Base-by-base conservation (phyloP, 2,113 vertebrate species). In the Xenopus borealis region DNA sequence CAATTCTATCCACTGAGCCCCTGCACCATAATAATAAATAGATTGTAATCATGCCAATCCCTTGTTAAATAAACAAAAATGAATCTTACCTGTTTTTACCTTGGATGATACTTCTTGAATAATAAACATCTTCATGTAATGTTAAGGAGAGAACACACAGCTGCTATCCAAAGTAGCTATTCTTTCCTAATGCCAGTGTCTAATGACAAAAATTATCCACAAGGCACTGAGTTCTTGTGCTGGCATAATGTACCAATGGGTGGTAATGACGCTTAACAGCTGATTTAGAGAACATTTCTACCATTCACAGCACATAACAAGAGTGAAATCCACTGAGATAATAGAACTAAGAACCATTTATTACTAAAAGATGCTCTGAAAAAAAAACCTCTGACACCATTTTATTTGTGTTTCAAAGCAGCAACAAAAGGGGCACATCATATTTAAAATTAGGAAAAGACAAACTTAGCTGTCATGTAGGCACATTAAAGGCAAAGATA, bases 301-400 rank as follows among this genome's bases (percentile, higher is more conserved):
- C 87, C 85, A 87, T 91, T 90, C 89, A 86, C 83, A 88, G 83
- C 84, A 83, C 83, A 90, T 88, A 92, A 90, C 86, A 82, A 86
- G 83, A 84, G 82, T 77, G 79, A 80, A 81, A 86, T 84, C 83
- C 85, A 90, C 87, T 89, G 69, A 81, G 88, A 91, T 88, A 91
- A 92, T 88, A 88, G 86, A 86, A 86, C 79, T 77, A 80, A 86
- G 86, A 89, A 82, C 86, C 89, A 90, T 89, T 89, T 91, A 92
- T 89, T 89, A 88, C 88, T 89, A 86, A 89, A 86, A 89, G 87
- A 87, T 91, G 87, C 82, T 82, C 66, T 72, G 84, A 82, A 85
- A 86, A 82, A 0, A 78, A 83, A 73, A 80, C 23, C 82, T 88
- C 83, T 81, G 84, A 85, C 77, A 85, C 86, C 85, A 87, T 87